phyloP scores from a whole-genome alignment of 2,888 invertebrate species.

The Aporophyla nigra region DNA sequence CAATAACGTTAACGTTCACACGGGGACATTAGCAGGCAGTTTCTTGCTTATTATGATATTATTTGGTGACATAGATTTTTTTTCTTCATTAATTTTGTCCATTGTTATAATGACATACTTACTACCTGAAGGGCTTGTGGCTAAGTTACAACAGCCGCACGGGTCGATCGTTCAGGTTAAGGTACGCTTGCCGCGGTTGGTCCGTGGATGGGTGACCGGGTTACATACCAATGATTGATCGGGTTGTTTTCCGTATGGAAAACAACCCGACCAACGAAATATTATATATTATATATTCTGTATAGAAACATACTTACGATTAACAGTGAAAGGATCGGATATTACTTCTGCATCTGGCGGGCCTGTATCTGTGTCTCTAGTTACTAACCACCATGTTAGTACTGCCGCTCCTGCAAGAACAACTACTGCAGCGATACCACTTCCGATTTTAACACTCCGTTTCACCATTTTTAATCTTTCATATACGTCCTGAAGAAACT shows the following conservation, averaged over 20 bases:
- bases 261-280: too few species aligned
- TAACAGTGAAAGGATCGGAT: slow-evolving; percentile 23
- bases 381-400: slow-evolving; percentile 78
- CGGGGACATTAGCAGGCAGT: slow-evolving; percentile 3
- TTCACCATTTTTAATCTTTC: slow-evolving; percentile 61
- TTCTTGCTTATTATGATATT: slow-evolving; percentile 28
- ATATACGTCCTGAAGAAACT: slow-evolving; percentile 9
- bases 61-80: slow-evolving; percentile 26
- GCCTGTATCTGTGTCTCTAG: slow-evolving; percentile 51
- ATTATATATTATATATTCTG: too few species aligned
- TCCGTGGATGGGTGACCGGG: too few species aligned
- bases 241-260: too few species aligned
- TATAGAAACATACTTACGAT: slow-evolving; percentile 43
- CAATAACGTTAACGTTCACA: slow-evolving; percentile 26
- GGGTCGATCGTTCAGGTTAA: too few species aligned
- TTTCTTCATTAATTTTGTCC: background rate
- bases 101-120: slow-evolving; percentile 1
- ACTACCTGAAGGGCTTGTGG: too few species aligned
- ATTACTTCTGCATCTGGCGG: background rate
- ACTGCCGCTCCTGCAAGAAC: slow-evolving; percentile 72
- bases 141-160: too few species aligned
- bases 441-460: slow-evolving; percentile 65
- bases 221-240: too few species aligned
- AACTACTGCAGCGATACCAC: slow-evolving; percentile 61
- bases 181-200: too few species aligned